Evolutionary conservation across 2,888 invertebrate species (phyloP), one percentile per base, ranked within the genome.

Genomic region (Melitaea athalia): DNA sequence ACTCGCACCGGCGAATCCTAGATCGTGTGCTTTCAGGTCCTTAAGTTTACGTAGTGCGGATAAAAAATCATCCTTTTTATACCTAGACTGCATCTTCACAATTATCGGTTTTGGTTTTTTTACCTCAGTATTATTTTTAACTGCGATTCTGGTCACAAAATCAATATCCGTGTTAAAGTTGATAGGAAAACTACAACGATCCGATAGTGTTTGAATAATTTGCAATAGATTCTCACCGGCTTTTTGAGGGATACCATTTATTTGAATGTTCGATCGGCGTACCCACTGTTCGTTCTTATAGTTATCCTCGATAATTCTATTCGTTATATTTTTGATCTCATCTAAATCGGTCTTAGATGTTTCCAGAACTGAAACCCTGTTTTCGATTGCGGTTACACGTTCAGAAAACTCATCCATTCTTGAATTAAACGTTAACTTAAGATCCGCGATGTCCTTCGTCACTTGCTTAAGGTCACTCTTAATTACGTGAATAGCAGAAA

Each of bases 201-300:
- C 42, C 6, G 63, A 52, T 3, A 63, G 31, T 12, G 12, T 14
- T 42, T 53, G 45, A 14, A 63, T 14, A 6, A 63, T 10, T 8
- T 63, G 0, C 8, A 60, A 5, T 10, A 60, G 59, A n/a, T 65
- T 52, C 42, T 59, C 60, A 5, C 38, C 53, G 6, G 24, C 59
- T 24, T 49, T 60, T 7, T 59, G 42, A 5, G 59, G 52, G 43
- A 60, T 10, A 5, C 64, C 59, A 10, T 53, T 65, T 11, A 60
- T 65, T 60, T 65, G 60, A 12, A 65, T 65, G 43, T 65, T 65
- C 12, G 60, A 65, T 11, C 65, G 65, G 5, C 65, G 65, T 24
- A 65, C 65, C 65, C 65, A 65, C 45, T 65, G 65, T 8, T 65
- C 60, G 53, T 59, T 60, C 17, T 50, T 50, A 15, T 11, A 45